Evolutionary conservation across 2,113 vertebrate species (phyloP).

Genomic region (human (Homo sapiens)): GRCh38 chr14:45838501-45839000

Average conservation of each 20-base stretch:
- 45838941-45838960: constrained; percentile 47
- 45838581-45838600: constrained; percentile 14
- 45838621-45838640: constrained; percentile 11
- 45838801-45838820: constrained; percentile 71
- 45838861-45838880: constrained; percentile 59
- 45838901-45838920: constrained; percentile 56
- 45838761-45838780: constrained; percentile 17
- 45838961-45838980: constrained; percentile 18
- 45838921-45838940: background rate
- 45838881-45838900: constrained; percentile 65
- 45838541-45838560: background rate
- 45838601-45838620: background rate
- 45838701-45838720: background rate
- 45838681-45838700: background rate
- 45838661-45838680: background rate
- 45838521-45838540: background rate
- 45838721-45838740: background rate
- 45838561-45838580: constrained; percentile 20
- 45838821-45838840: background rate
- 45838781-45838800: constrained; percentile 66
- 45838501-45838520: background rate
- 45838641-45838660: constrained; percentile 2
- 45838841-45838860: constrained; percentile 50
- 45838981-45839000: background rate
- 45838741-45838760: background rate